phyloP scores from a whole-genome alignment of 2,888 invertebrate species.

The Monoplex corrugatus region DNA sequence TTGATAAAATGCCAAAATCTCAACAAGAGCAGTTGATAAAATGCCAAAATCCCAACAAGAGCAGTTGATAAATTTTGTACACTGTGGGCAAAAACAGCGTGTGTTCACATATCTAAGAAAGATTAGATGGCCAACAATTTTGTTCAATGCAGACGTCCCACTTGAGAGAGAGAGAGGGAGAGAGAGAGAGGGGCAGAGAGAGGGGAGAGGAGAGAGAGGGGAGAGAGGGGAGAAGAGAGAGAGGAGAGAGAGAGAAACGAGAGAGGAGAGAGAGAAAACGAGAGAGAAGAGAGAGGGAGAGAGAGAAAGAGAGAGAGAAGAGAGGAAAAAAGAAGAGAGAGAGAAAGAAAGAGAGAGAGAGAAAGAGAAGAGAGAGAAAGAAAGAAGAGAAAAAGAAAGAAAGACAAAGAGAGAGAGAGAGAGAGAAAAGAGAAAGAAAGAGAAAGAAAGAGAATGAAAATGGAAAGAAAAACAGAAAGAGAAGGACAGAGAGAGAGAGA shows the following conservation, averaged over 20 bases:
- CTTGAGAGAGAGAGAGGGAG: not conserved
- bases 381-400: too few relatives aligned
- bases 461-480: too few relatives aligned
- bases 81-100: too few relatives aligned
- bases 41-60: too few relatives aligned
- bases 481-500: not conserved
- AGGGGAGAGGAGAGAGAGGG: constrained; percentile 23
- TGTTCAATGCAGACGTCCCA: not conserved
- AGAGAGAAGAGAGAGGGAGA: not conserved
- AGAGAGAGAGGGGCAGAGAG: constrained; percentile 8
- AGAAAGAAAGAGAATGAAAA: too few relatives aligned
- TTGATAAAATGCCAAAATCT: too few relatives aligned
- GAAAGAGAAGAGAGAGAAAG: not conserved
- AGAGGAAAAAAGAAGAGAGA: not conserved
- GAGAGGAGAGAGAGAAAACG: not conserved
- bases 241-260: too few relatives aligned
- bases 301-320: not conserved
- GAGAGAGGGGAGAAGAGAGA: not conserved
- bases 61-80: too few relatives aligned
- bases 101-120: too few relatives aligned
- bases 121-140: not conserved
- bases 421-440: too few relatives aligned
- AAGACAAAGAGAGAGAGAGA: too few relatives aligned
- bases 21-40: too few relatives aligned
- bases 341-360: not conserved